Conservation (phyloP, 2,797 vertebrate genomes). For the Scarus forsteni region DNA sequence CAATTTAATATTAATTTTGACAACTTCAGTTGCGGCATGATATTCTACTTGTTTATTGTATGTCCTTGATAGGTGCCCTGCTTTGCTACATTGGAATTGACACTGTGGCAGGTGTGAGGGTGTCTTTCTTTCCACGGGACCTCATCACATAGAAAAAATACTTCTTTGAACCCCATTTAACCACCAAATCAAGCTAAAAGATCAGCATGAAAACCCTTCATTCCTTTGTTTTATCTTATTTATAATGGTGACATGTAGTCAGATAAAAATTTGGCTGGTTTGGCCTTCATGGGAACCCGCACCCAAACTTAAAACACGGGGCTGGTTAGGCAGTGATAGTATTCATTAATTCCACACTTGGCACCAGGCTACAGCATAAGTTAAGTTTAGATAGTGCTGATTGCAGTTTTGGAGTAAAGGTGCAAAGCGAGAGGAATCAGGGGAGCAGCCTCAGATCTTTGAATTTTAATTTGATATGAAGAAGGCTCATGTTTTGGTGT, state of each 20-base stretch:
- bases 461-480: conserved; percentile 59
- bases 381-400: conserved; percentile 36
- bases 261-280: conserved; percentile 39
- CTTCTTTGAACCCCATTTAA: conserved; percentile 46
- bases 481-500: conserved; percentile 65
- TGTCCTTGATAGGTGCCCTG: conserved; percentile 21
- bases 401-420: conserved; percentile 40
- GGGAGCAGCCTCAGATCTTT: conserved; percentile 88
- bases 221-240: conserved; percentile 22
- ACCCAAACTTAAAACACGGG: conserved; percentile 6
- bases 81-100: conserved; percentile 61
- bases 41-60: conserved; percentile 15
- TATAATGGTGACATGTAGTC: conserved; percentile 24
- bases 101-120: conserved; percentile 36
- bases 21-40: conserved; percentile 34
- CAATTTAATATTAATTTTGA: conserved; percentile 10
- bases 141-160: conserved; percentile 36
- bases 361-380: conserved; percentile 46
- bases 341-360: conserved; percentile 26
- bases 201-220: conserved; percentile 43
- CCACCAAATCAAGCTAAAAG: conserved; percentile 43
- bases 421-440: conserved; percentile 75
- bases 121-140: conserved; percentile 31
- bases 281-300: conserved; percentile 31
- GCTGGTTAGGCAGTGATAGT: conserved; percentile 30